A percentile compares a stretch with the other conserved stretches of the same genome.
These are phyloP conservation scores for Sphaerophoria rueppellii DNA, from an alignment of 2,888 invertebrate species.

Conservation along the genomic window DNA sequence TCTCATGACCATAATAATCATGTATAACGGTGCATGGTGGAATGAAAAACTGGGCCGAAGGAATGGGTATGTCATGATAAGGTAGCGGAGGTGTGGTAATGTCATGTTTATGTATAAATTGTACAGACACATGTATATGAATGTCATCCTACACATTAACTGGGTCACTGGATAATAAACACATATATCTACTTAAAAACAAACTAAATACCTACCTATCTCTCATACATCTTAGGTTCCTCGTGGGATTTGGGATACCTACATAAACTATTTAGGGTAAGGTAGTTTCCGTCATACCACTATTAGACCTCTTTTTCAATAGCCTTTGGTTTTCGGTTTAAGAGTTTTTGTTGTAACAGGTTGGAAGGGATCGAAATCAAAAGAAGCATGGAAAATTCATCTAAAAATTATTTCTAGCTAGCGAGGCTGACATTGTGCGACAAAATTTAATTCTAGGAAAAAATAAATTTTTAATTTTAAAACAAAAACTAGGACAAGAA, in stretches of 20 bases:
- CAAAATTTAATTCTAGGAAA: slow-evolving; percentile 13
- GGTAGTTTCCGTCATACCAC: neutral
- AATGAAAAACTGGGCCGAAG: neutral
- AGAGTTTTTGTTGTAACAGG: neutral
- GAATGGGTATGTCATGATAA: neutral
- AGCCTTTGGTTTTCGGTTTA: slow-evolving; percentile 17
- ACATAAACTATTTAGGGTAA: slow-evolving; percentile 19
- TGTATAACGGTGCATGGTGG: neutral
- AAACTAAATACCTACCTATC: slow-evolving; percentile 13
- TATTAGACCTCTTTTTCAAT: slow-evolving; percentile 10
- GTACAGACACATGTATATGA: slow-evolving; percentile 26
- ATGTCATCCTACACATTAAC: slow-evolving; percentile 69
- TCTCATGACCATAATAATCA: neutral
- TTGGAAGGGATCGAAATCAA: slow-evolving; percentile 9
- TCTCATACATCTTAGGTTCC: slow-evolving; percentile 10
- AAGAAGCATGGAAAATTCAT: slow-evolving; percentile 4
- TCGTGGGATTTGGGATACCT: slow-evolving; percentile 36
- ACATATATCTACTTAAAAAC: slow-evolving; percentile 45
- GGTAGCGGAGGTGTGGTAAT: slow-evolving; percentile 23
- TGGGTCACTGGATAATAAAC: slow-evolving; percentile 71
- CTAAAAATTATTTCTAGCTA: slow-evolving; percentile 53
- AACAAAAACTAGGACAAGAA: slow-evolving; percentile 63
- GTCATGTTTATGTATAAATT: slow-evolving; percentile 11
- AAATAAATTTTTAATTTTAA: slow-evolving; percentile 16
- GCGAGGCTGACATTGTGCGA: slow-evolving; percentile 62